Conservation (phyloP, 1,140 invertebrate genomes). For the Charaxes varanes region DNA sequence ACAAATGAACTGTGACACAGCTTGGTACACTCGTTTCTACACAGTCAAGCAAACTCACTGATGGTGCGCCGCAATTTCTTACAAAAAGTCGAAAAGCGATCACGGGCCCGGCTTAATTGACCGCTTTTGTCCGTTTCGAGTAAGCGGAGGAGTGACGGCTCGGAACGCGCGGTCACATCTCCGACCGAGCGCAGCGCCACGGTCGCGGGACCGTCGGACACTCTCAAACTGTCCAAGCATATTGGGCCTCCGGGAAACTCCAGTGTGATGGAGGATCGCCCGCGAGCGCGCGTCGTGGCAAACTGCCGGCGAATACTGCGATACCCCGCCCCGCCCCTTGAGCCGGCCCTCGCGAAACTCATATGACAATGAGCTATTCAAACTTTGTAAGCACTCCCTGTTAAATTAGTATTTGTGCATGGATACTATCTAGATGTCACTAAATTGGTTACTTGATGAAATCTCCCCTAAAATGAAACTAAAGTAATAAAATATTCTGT, state of each 20-base stretch:
- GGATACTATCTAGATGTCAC: slow-evolving; percentile 2
- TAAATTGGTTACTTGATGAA: too few relatives aligned
- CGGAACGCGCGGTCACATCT: slow-evolving; percentile 50
- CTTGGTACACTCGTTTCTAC: slow-evolving; percentile 5
- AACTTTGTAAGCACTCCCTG: slow-evolving; percentile 30
- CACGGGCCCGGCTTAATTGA: slow-evolving; percentile 58
- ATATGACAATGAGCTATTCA: slow-evolving; percentile 42
- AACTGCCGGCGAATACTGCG: slow-evolving; percentile 46
- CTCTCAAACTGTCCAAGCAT: slow-evolving; percentile 57
- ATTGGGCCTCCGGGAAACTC: slow-evolving; percentile 59
- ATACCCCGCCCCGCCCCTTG: slow-evolving; percentile 37
- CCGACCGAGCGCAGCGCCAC: slow-evolving; percentile 51
- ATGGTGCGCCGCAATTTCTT: slow-evolving; percentile 66
- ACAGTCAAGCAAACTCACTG: slow-evolving; percentile 50
- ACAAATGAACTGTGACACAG: slow-evolving; percentile 7
- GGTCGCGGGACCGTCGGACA: slow-evolving; percentile 39
- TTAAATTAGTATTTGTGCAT: slow-evolving; percentile 3
- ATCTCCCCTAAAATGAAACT: too few relatives aligned
- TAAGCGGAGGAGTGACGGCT: slow-evolving; percentile 55
- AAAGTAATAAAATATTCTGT: too few relatives aligned
- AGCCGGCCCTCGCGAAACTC: slow-evolving; percentile 30
- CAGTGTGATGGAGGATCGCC: slow-evolving; percentile 61
- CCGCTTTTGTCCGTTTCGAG: slow-evolving; percentile 56
- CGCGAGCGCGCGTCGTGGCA: slow-evolving; percentile 54
- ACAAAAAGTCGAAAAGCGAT: slow-evolving; percentile 63